These are phyloP conservation scores for Apolygus lucorum DNA, from an alignment of 1,140 invertebrate species.

Conservation along the genomic window DNA sequence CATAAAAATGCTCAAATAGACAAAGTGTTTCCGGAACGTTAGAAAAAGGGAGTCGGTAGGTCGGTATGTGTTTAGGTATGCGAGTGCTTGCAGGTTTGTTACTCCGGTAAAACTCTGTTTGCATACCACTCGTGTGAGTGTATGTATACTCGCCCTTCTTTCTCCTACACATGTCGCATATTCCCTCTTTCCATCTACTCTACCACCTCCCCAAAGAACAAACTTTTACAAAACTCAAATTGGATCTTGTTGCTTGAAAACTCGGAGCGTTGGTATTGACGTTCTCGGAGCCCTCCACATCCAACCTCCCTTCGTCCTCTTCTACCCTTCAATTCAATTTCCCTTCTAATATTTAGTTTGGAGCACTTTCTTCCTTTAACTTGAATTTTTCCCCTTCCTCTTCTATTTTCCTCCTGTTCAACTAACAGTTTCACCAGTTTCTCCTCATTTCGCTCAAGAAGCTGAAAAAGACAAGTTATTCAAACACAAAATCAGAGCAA, in stretches of 20 bases:
- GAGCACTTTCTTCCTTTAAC: not conserved
- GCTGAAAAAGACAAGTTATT: no score
- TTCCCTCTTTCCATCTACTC: constrained; percentile 17
- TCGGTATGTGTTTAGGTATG: constrained; percentile 21
- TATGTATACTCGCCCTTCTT: constrained; percentile 9
- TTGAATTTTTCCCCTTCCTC: not conserved
- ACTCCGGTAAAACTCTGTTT: constrained; percentile 21
- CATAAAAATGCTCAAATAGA: no score
- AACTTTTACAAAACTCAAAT: constrained; percentile 32
- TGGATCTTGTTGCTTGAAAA: constrained; percentile 30
- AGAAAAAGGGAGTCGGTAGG: constrained; percentile 2
- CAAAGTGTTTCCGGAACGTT: not conserved
- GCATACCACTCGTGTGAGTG: constrained; percentile 14
- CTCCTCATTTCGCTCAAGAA: not conserved
- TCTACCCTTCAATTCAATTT: constrained; percentile 25
- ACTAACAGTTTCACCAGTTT: not conserved
- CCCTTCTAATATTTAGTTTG: constrained; percentile 26
- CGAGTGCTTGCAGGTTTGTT: constrained; percentile 17
- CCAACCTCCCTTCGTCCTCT: constrained; percentile 9
- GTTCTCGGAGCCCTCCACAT: constrained; percentile 24
- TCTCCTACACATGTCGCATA: constrained; percentile 19
- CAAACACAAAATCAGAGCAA: no score
- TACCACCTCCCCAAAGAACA: constrained; percentile 21
- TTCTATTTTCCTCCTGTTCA: constrained; percentile 16
- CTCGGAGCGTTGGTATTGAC: constrained; percentile 30